A percentile compares a stretch with the other conserved stretches of the same genome.
Evolutionary conservation across 1,140 invertebrate species (phyloP).

Genomic region (Chelonus insularis): DNA sequence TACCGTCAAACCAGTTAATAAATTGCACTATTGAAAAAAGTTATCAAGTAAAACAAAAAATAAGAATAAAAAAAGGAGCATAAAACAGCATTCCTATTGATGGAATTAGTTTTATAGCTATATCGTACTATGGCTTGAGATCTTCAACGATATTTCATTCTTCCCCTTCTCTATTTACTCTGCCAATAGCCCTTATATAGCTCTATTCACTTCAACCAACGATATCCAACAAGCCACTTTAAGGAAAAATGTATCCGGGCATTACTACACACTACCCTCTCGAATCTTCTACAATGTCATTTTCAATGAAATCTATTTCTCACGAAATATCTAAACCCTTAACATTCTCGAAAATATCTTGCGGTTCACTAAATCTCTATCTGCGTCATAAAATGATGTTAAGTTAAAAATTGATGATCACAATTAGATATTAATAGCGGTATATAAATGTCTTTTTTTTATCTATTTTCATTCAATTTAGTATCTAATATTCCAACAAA

Average conservation of each 20-base stretch:
- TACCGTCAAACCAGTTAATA: too few relatives aligned
- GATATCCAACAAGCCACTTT: not conserved
- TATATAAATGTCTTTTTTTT: too few relatives aligned
- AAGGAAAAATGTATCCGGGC: not conserved
- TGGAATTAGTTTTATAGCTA: not conserved
- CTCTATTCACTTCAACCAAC: constrained; percentile 1
- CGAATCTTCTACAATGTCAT: constrained; percentile 3
- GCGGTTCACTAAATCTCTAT: too few relatives aligned
- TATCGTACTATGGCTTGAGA: not conserved
- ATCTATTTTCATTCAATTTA: too few relatives aligned
- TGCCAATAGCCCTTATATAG: constrained; percentile 1
- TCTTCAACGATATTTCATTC: not conserved
- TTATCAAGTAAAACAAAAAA: not conserved
- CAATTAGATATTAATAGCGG: too few relatives aligned
- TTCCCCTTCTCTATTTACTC: constrained; percentile 1
- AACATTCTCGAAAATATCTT: not conserved
- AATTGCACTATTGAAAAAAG: not conserved
- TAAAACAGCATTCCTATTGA: not conserved
- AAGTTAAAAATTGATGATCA: too few relatives aligned
- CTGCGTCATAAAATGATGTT: too few relatives aligned
- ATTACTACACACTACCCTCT: not conserved
- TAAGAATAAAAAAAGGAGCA: not conserved
- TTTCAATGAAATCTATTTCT: constrained; percentile 3
- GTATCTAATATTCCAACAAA: too few relatives aligned
- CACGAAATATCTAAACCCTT: not conserved